A percentile compares a stretch with the other conserved stretches of the same genome.
phyloP scores from a whole-genome alignment of 1,140 invertebrate species.

The Eueides isabella region DNA sequence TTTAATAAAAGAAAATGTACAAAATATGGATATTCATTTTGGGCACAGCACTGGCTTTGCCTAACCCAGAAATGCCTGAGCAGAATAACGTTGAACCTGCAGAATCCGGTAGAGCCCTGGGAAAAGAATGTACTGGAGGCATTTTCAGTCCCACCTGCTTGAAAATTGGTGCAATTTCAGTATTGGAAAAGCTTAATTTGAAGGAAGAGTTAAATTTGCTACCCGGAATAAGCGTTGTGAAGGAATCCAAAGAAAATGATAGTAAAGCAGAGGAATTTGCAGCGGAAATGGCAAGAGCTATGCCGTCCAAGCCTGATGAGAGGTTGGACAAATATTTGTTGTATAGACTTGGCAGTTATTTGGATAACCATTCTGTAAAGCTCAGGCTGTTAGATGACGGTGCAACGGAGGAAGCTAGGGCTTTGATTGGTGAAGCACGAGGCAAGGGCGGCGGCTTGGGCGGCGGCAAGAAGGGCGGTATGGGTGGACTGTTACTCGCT shows the following conservation, averaged over 20 bases:
- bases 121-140: constrained; percentile 85
- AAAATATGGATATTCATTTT: constrained; percentile 47
- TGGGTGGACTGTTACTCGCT: constrained; percentile 83
- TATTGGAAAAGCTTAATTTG: constrained; percentile 87
- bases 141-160: constrained; percentile 89
- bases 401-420: constrained; percentile 83
- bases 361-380: constrained; percentile 88
- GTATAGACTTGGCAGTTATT: constrained; percentile 86
- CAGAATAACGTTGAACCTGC: constrained; percentile 51
- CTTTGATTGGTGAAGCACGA: constrained; percentile 71
- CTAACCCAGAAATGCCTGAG: constrained; percentile 61
- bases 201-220: constrained; percentile 85
- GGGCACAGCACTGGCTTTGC: constrained; percentile 48
- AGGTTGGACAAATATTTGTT: constrained; percentile 89
- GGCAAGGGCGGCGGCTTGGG: constrained; percentile 77
- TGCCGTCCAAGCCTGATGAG: constrained; percentile 89
- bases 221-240: constrained; percentile 88
- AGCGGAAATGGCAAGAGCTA: constrained; percentile 87
- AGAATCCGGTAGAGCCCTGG: constrained; percentile 58
- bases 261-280: constrained; percentile 86
- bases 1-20: constrained; percentile 54
- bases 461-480: constrained; percentile 73
- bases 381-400: constrained; percentile 87
- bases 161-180: constrained; percentile 90
- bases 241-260: constrained; percentile 84